A percentile compares a stretch with the other conserved stretches of the same genome.
Conservation (phyloP, 1,140 invertebrate genomes). For the Globodera rostochiensis region DNA sequence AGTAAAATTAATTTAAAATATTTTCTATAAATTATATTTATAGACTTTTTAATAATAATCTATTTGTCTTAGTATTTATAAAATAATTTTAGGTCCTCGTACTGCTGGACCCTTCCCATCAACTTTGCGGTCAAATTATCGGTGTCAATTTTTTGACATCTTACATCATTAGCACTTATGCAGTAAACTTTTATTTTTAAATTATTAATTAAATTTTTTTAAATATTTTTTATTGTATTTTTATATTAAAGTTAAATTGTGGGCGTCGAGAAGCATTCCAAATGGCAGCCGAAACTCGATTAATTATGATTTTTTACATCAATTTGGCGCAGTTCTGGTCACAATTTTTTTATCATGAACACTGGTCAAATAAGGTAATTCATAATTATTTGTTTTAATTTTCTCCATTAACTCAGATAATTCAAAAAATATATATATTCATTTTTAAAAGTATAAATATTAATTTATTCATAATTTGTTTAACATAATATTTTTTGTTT, state of each 20-base stretch:
- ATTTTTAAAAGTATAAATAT: too few species aligned
- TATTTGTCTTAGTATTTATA: too few species aligned
- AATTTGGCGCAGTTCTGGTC: slow-evolving; percentile 63
- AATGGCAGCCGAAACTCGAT: slow-evolving; percentile 56
- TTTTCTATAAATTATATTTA: too few species aligned
- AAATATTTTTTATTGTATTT: background rate
- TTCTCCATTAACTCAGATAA: too few species aligned
- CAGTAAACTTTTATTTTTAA: slow-evolving; percentile 13
- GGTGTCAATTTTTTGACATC: slow-evolving; percentile 55
- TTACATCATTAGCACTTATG: slow-evolving; percentile 41
- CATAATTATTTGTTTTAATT: too few species aligned
- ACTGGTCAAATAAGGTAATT: slow-evolving; percentile 50
- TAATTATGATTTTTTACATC: slow-evolving; percentile 55
- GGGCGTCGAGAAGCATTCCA: slow-evolving; percentile 40
- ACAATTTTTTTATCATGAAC: slow-evolving; percentile 54
- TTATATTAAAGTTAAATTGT: slow-evolving; percentile 50
- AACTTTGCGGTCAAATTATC: slow-evolving; percentile 52
- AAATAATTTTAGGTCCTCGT: background rate
- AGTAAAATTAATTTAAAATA: background rate
- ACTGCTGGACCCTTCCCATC: background rate
- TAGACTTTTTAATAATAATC: too few species aligned
- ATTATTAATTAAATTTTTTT: background rate
- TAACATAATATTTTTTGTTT: background rate
- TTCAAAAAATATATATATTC: too few species aligned
- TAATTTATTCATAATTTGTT: too few species aligned